phyloP scores from a whole-genome alignment of 2,797 vertebrate genomes.

The Lacerta viridis region DNA sequence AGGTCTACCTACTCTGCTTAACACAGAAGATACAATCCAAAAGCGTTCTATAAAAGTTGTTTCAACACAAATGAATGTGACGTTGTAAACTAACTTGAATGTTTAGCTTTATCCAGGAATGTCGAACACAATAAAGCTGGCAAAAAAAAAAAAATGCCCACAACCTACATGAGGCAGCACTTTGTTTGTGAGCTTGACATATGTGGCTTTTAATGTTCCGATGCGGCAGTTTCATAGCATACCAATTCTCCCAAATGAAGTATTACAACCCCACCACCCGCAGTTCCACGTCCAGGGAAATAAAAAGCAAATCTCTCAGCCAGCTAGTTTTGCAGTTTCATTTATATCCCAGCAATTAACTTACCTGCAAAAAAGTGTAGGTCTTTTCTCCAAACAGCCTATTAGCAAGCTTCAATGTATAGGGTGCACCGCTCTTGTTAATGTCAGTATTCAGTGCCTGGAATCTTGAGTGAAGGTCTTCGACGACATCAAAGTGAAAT shows the following conservation, averaged over 20 bases:
- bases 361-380: slow-evolving; percentile 84
- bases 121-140: too few relatives aligned
- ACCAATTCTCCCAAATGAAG: too few relatives aligned
- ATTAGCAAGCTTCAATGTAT: slow-evolving; percentile 89
- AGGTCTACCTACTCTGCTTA: neutral
- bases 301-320: neutral
- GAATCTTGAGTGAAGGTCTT: slow-evolving; percentile 85
- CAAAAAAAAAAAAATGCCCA: neutral
- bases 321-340: neutral
- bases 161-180: neutral
- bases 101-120: neutral
- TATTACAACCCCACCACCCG: neutral
- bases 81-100: neutral
- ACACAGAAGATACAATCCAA: neutral
- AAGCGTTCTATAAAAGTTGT: neutral
- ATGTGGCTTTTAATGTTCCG: neutral
- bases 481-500: slow-evolving; percentile 78
- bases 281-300: too few relatives aligned
- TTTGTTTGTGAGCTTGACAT: neutral
- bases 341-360: slow-evolving; percentile 29
- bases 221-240: too few relatives aligned
- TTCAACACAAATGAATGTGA: neutral
- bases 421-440: slow-evolving; percentile 84
- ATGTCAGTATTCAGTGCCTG: slow-evolving; percentile 83
- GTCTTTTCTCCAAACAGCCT: slow-evolving; percentile 91